A percentile compares a stretch with the other conserved stretches of the same genome.
phyloP scores from a whole-genome alignment of 2,888 invertebrate genomes.

The Latrodectus hesperus region DNA sequence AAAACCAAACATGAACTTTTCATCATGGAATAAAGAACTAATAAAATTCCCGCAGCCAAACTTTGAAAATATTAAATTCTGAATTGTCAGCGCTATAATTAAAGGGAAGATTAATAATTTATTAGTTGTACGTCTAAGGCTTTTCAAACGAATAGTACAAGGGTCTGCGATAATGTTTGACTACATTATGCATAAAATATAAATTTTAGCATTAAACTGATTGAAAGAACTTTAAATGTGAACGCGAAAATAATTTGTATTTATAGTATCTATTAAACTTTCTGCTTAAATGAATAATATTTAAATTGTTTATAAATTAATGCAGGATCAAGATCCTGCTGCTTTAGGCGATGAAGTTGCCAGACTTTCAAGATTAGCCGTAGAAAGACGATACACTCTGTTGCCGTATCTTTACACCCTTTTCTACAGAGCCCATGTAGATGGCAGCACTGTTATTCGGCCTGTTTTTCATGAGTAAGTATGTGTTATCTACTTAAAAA shows the following conservation, averaged over 20 bases:
- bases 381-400: slow-evolving; percentile 74
- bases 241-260: too few relatives aligned
- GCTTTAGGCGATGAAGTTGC: slow-evolving; percentile 70
- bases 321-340: slow-evolving; percentile 73
- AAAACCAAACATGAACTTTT: too few relatives aligned
- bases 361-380: slow-evolving; percentile 71
- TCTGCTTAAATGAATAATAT: not conserved
- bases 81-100: too few relatives aligned
- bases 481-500: not conserved
- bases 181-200: not conserved
- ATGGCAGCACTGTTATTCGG: slow-evolving; percentile 74
- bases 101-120: not conserved
- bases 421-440: slow-evolving; percentile 73
- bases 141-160: too few relatives aligned
- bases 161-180: not conserved
- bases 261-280: not conserved
- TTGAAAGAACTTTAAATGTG: too few relatives aligned
- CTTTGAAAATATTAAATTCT: too few relatives aligned
- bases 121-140: not conserved
- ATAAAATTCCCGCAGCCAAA: too few relatives aligned
- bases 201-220: not conserved
- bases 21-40: too few relatives aligned
- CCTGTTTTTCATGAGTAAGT: slow-evolving; percentile 74
- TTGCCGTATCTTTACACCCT: slow-evolving; percentile 77
- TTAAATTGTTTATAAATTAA: not conserved